Base-by-base conservation (phyloP, 1,140 invertebrate genomes). In the Chrysopa pallens region DNA sequence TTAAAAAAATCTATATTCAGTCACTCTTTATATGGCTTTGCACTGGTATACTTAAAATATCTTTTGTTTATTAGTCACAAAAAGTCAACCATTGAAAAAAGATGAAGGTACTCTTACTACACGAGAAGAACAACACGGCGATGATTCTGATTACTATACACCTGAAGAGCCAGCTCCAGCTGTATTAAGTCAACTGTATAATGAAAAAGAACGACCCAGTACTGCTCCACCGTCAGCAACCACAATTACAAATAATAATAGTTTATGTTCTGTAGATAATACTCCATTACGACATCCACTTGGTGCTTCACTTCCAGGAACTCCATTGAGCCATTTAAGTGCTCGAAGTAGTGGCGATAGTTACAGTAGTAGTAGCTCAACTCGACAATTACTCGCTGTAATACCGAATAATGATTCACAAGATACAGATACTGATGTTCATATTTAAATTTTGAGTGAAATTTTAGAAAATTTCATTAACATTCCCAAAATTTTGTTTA, bases 61-160 rank as follows among this genome's bases (percentile, higher is more conserved):
- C 17, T 23, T 23, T 23, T 23, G 17, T 23, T 23, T 23, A 23
- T 23, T 23, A 23, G 17, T 23, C 17, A 23, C 17, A 23, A 23
- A 23, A 23, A 23, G 5, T 23, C 31, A 33, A 12, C 31, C n/a
- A 33, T 11, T 12, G n/a, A 11, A 12, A 11, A 38, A 43, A 14
- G 23, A 52, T 52, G 38, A 36, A 46, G 6, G 29, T 42, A 37
- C 42, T 49, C 45, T 23, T 23, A 23, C 15, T 45, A 42, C 14
- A 45, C 47, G 11, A 14, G 46, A 48, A 35, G 45, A 39, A 40
- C 40, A 29, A 31, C 17, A 23, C 5, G 68, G 66, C 39, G 75
- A 78, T 29, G 76, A 79, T 57, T 78, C 76, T 6, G 76, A 79
- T 57, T 78, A 78, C 60, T 79, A 76, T 59, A 78, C 76, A 4